These are phyloP conservation scores for Lemur catta DNA, from an alignment of 2,797 vertebrate species.

Conservation along the genomic window DNA sequence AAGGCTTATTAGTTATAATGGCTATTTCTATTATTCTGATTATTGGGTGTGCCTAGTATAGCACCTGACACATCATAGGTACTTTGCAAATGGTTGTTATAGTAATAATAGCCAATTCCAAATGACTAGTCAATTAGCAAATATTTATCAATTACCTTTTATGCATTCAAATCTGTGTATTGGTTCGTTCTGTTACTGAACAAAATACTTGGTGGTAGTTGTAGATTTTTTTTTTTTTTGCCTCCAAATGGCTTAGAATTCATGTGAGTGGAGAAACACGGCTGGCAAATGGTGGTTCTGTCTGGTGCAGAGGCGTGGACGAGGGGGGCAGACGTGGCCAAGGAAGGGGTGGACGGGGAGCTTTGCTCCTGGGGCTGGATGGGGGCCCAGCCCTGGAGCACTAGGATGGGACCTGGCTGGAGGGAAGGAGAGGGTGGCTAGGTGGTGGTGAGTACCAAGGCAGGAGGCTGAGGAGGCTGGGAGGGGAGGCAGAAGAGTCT, in stretches of 20 bases:
- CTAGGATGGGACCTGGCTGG: not conserved
- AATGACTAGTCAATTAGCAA: not conserved
- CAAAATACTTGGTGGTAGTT: not conserved
- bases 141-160: not conserved
- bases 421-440: not conserved
- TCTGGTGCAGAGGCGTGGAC: too few relatives aligned
- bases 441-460: not conserved
- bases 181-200: not conserved
- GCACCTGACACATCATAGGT: not conserved
- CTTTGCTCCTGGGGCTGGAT: too few relatives aligned
- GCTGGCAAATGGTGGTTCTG: not conserved
- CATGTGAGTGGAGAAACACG: not conserved
- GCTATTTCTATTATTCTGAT: not conserved
- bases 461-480: not conserved
- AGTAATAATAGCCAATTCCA: not conserved
- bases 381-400: not conserved
- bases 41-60: not conserved
- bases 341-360: fast-evolving
- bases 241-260: not conserved
- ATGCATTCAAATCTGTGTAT: not conserved
- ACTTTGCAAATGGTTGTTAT: not conserved
- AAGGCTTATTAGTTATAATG: not conserved
- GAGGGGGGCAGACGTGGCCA: not conserved
- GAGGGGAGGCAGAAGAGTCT: not conserved
- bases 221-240: not conserved